These are phyloP conservation scores for Microcebus tavaratra DNA, from an alignment of 2,113 vertebrate genomes.

Conservation along the genomic window DNA sequence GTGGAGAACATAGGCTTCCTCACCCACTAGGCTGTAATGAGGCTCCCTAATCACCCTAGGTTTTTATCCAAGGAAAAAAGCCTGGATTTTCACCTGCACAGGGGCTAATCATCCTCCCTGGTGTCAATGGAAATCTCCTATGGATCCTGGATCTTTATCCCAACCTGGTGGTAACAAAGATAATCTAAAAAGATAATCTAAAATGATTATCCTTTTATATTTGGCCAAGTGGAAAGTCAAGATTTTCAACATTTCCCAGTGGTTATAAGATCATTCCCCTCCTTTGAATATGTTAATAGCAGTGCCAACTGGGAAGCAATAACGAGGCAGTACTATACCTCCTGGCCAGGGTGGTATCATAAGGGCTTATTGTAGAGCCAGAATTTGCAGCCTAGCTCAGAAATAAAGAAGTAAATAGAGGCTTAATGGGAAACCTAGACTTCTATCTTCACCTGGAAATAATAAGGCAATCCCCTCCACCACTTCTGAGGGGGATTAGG, in stretches of 20 bases:
- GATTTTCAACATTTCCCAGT: neutral
- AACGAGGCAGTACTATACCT: neutral
- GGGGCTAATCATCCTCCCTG: too few species aligned
- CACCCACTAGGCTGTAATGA: neutral
- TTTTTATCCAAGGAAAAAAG: neutral
- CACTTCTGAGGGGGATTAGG: too few species aligned
- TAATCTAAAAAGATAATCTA: neutral
- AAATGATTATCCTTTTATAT: too few species aligned
- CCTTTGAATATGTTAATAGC: neutral
- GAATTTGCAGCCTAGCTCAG: too few species aligned
- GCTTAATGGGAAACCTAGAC: too few species aligned
- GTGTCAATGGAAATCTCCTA: neutral
- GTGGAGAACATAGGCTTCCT: neutral
- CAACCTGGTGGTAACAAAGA: neutral
- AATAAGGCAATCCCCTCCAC: too few species aligned
- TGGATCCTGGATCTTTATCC: neutral
- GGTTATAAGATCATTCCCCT: neutral
- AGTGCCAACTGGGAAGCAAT: neutral
- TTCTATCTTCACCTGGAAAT: too few species aligned
- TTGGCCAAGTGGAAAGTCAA: neutral
- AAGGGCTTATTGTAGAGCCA: neutral
- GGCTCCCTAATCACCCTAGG: neutral
- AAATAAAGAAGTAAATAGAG: too few species aligned
- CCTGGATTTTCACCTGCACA: neutral
- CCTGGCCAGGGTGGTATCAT: neutral